Conservation (phyloP, 2,888 invertebrate species). For the Callyntrura guangdongensis region DNA sequence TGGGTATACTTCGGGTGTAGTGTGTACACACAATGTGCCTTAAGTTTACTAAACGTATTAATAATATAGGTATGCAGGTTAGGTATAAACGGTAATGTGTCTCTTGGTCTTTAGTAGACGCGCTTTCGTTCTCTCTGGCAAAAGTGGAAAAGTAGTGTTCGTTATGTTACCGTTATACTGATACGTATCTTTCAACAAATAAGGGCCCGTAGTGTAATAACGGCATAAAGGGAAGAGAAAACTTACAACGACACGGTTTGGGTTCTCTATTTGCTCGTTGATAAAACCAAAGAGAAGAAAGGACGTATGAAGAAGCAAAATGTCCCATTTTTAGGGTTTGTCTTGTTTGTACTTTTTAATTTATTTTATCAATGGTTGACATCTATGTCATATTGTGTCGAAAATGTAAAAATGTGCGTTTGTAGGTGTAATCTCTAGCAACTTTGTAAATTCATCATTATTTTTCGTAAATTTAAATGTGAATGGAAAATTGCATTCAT, state of each 20-base stretch:
- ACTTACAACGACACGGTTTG: neutral
- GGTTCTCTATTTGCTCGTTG: no score
- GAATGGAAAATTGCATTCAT: conserved; percentile 36
- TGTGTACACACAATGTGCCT: neutral
- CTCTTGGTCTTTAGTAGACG: conserved; percentile 3
- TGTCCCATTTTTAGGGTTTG: conserved; percentile 18
- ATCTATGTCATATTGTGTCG: conserved; percentile 4
- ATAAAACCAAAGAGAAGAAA: neutral
- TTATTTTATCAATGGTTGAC: conserved; percentile 3
- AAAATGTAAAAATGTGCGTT: neutral
- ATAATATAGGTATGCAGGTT: conserved; percentile 7
- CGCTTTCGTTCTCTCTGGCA: neutral
- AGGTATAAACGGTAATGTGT: neutral
- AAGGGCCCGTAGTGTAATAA: conserved; percentile 52
- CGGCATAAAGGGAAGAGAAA: conserved; percentile 25
- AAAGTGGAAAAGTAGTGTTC: conserved; percentile 14
- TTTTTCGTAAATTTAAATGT: conserved; percentile 47
- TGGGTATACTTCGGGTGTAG: neutral
- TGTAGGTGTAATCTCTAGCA: neutral
- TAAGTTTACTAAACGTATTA: neutral
- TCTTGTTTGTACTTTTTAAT: neutral
- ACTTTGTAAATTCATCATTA: neutral
- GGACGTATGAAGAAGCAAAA: neutral
- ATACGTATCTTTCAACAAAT: conserved; percentile 47
- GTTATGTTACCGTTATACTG: conserved; percentile 40